Evolutionary conservation across 2,797 vertebrate genomes (phyloP).

Genomic region (Sternotherus odoratus): DNA sequence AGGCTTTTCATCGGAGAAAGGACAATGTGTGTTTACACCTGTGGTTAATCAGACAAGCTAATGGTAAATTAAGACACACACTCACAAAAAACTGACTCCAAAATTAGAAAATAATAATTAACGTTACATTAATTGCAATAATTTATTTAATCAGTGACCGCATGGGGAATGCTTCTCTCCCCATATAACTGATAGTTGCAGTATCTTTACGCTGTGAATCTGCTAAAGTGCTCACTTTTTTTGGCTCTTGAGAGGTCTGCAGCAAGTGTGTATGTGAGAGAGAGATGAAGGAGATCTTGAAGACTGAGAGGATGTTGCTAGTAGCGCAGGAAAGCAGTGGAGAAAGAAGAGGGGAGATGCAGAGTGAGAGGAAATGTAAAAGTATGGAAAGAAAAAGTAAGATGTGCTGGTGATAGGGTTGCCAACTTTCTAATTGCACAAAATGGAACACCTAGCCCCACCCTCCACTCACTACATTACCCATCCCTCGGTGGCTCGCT

Average conservation of each 20-base stretch:
- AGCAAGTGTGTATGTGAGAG: background rate
- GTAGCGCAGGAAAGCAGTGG: background rate
- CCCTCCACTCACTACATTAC: too few relatives aligned
- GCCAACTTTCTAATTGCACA: too few relatives aligned
- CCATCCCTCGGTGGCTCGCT: too few relatives aligned
- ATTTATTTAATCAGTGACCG: background rate
- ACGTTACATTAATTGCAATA: background rate
- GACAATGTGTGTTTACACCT: fast-evolving
- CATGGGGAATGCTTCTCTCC: background rate
- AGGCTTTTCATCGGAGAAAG: background rate
- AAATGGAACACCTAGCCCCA: too few relatives aligned
- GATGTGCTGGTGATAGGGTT: background rate
- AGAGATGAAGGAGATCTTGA: background rate
- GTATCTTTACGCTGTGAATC: background rate
- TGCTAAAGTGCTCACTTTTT: too few relatives aligned
- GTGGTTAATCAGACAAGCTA: background rate
- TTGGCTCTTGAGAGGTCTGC: background rate
- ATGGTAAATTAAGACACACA: background rate
- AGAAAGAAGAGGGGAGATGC: background rate
- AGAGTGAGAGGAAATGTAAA: background rate
- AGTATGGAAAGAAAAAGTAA: background rate
- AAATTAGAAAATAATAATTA: background rate
- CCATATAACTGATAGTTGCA: background rate
- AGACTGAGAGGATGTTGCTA: background rate
- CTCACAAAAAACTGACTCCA: background rate